Percentiles rank a stretch among this genome's conserved stretches.
Conservation (phyloP, 2,113 vertebrate species). For the Chelonoidis abingdonii region DNA sequence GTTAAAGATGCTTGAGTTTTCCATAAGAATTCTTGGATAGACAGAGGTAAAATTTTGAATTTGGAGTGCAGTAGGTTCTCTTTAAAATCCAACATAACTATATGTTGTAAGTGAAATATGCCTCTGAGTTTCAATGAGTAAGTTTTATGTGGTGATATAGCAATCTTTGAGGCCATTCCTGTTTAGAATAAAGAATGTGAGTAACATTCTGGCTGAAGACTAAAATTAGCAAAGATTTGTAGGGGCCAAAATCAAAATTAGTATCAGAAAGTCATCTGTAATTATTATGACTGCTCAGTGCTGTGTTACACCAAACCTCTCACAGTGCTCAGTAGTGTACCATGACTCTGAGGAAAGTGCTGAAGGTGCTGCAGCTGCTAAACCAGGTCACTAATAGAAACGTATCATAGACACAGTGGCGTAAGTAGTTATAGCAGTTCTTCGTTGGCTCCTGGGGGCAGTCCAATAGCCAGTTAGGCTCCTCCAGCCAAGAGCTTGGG, state of each 20-base stretch:
- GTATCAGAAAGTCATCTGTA: neutral
- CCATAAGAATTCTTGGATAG: neutral
- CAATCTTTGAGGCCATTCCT: neutral
- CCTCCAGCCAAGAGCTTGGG: neutral
- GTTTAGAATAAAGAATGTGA: neutral
- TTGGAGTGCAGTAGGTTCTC: neutral
- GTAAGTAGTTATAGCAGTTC: neutral
- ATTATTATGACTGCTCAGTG: neutral
- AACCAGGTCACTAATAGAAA: neutral
- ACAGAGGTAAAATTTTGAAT: neutral
- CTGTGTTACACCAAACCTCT: neutral
- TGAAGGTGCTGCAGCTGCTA: neutral
- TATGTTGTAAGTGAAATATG: too few relatives aligned
- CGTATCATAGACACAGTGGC: neutral
- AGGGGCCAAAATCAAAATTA: conserved; percentile 3
- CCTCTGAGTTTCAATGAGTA: neutral
- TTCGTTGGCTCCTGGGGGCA: neutral
- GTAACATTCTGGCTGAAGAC: neutral
- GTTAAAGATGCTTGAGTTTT: neutral
- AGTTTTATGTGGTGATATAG: neutral
- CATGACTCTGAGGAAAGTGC: neutral
- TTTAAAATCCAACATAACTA: neutral
- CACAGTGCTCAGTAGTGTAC: neutral
- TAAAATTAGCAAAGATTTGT: neutral
- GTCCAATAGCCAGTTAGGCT: neutral